Evolutionary conservation across 2,888 invertebrate genomes (phyloP), one percentile per base, ranked within the genome.

Genomic region (Piscicola geometra): DNA sequence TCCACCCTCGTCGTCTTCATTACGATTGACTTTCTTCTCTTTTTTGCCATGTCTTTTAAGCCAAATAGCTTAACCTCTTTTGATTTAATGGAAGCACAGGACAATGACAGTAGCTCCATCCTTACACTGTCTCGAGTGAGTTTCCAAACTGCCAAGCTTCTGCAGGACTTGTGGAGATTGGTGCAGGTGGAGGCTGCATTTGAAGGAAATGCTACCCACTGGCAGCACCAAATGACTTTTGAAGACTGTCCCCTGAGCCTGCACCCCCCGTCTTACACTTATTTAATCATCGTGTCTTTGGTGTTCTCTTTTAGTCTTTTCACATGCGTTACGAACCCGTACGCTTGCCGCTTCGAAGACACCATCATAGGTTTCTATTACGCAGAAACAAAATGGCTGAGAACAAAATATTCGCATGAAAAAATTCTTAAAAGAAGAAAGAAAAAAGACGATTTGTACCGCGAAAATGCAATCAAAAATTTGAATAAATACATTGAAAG

Each of bases 291-390:
- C 15, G 35, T 67, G 2, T 18, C 56, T 35, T n/a, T 73, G 5
- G 25, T 73, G 32, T 35, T 56, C 33, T n/a, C 52, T n/a, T 33
- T 73, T n/a, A 35, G 52, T 25, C 30, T 60, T n/a, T 18, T 73
- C 36, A 60, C 33, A 21, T 33, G 32, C 33, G 18, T 64, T 18
- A 25, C 52, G 35, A 60, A 56, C n/a, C 56, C 64, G 0, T 64
- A 60, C 18, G 33, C 52, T 18, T 64, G 28, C 33, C 25, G 73
- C 56, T 64, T 73, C 15, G 56, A 52, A 73, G 73, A 73, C 18
- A 56, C 73, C 2, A 32, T 73, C 18, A 35, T 35, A 21, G 64
- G 60, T 12, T 73, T 64, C 30, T 73, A 60, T 64, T 73, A 73
- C 35, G 32, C 30, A 15, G 30, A 33, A 35, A 35, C 41, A 18